Evolutionary conservation across 2,888 invertebrate genomes (phyloP), one percentile per base, ranked within the genome.

Genomic region (Tiphia femorata): DNA sequence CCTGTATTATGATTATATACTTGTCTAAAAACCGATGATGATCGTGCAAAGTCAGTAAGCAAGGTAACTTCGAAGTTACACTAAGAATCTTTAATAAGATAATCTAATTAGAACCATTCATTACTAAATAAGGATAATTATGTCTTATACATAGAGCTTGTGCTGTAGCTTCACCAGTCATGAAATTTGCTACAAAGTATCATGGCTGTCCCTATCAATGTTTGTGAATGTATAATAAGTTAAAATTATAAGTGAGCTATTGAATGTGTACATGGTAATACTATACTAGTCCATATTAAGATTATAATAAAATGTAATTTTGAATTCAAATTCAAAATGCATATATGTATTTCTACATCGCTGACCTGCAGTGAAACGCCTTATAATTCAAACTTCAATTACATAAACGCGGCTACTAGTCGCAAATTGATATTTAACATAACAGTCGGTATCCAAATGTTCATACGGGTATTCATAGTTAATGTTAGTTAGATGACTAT

Each of bases 241-340:
- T 79, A 80, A 74, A 78, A 77, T 75, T 77, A 75, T 78, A 81
- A 82, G 73, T 80, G 80, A 82, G 80, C 80, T 82, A 82, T 78
- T 82, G 80, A 81, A 82, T 82, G 82, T 82, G 82, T 82, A 81
- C 74, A 82, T 81, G 81, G 79, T 82, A 79, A 79, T 78, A 80
- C 73, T 80, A 82, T 81, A 82, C 79, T 82, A 82, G 81, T 81
- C 81, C 81, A 80, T 78, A 81, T 75, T 81, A 81, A 81, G 76
- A 79, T 81, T 78, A 81, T 76, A 82, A 82, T 82, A 82, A 82
- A 82, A 80, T 82, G 80, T 82, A 82, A 82, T 82, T 82, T 82
- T 82, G 81, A 82, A 82, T 79, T 80, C 79, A 79, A 78, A 64
- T 61, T 61, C 44, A 44, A 44, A 27, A 44, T 44, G 40, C 40